Base-by-base conservation (phyloP, 2,888 invertebrate species). In the Gasteruption jaculator region DNA sequence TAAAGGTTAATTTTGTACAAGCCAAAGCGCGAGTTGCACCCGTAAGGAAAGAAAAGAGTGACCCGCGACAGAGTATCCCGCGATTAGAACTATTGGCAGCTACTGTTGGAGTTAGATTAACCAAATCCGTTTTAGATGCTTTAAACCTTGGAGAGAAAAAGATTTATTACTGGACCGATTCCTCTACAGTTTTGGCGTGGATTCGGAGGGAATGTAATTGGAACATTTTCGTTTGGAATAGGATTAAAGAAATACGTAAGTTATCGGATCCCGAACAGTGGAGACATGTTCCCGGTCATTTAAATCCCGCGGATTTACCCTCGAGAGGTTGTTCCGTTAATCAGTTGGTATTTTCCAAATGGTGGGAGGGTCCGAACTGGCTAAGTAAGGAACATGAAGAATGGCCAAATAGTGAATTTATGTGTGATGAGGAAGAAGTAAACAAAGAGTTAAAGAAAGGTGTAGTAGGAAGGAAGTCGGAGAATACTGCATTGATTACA, bases 231-330 rank as follows among this genome's bases (percentile, higher is more conserved):
- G 42, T 45, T 3, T 26, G 14, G 4, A 49, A 49, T 34, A 25
- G 45, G 1, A 25, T 49, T 1, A 7, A 26, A 12, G 61, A 63
- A 41, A 63, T 63, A n/a, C 40, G 55, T 20, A 11, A 5, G 6
- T 21, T 53, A 11, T 41, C 46, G 5, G 11, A 21, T 2, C 14
- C 20, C 2, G 35, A 47, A 0, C 11, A 38, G 0, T 65, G 62
- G 62, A 27, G 41, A n/a, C 53, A 57, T 43, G 48, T 65, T 4
- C 61, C 61, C 1, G 63, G 65, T 3, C n/a, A 30, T 1, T 2
- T 51, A 5, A 67, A 65, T 38, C 61, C 61, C 1, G 64, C 62
- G 1, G 65, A 66, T 42, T 39, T 63, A 4, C 58, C 61, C 1
- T 63, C 61, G 2, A 29, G 63, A 5, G 62, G 62, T 1, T 64